phyloP scores from a whole-genome alignment of 2,888 invertebrate genomes.

The Nomada goodeniana region DNA sequence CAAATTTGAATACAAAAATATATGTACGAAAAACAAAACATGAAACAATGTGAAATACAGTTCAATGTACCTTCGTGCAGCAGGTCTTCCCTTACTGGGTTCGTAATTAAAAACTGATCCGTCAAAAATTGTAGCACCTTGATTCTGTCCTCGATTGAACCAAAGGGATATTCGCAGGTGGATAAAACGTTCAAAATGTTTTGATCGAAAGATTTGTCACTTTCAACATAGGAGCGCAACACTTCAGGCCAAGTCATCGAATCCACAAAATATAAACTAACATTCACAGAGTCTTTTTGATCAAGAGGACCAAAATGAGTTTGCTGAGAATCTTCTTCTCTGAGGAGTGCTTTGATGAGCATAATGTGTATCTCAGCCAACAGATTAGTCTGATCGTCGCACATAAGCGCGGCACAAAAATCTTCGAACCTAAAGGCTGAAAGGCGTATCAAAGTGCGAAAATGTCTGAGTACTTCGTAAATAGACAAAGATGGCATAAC shows the following conservation, averaged over 20 bases:
- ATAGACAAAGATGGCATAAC: constrained; percentile 92
- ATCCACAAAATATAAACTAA: constrained; percentile 96
- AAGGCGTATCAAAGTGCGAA: constrained; percentile 94
- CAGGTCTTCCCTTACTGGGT: constrained; percentile 96
- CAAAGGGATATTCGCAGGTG: constrained; percentile 95
- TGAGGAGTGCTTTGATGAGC: constrained; percentile 94
- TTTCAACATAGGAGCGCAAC: constrained; percentile 94
- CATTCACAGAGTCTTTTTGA: constrained; percentile 98
- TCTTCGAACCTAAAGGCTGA: constrained; percentile 99
- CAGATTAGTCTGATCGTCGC: constrained; percentile 96
- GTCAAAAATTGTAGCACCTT: constrained; percentile 95
- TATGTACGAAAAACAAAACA: not conserved
- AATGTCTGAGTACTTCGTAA: constrained; percentile 97
- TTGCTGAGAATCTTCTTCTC: constrained; percentile 97
- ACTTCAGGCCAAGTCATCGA: constrained; percentile 98
- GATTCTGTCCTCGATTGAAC: constrained; percentile 91
- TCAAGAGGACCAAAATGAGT: constrained; percentile 98
- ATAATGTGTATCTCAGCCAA: constrained; percentile 97
- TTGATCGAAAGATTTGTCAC: constrained; percentile 93
- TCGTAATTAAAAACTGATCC: constrained; percentile 97
- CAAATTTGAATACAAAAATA: not conserved
- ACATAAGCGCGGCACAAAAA: constrained; percentile 96
- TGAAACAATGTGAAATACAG: constrained; percentile 37
- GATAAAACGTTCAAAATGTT: constrained; percentile 89
- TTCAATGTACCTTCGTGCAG: constrained; percentile 92